Evolutionary conservation across 2,113 vertebrate genomes (phyloP).

Genomic region (Nansenia antarctica): DNA sequence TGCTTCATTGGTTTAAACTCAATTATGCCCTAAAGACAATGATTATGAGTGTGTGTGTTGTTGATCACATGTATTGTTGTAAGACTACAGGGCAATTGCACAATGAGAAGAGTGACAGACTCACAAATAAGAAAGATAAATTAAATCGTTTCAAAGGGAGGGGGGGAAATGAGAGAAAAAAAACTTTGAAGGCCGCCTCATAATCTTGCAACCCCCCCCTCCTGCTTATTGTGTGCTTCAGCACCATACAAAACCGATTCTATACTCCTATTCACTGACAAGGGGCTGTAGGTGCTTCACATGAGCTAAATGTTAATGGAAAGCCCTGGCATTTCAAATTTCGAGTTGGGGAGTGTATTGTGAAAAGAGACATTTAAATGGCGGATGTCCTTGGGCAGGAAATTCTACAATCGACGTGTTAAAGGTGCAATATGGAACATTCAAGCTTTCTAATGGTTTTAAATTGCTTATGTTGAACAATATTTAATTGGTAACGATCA

Average conservation of each 20-base stretch:
- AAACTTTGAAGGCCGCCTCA: constrained; percentile 28
- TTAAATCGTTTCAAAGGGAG: not conserved
- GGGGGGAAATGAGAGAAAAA: not conserved
- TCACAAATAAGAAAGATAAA: not conserved
- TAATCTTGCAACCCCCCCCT: constrained; percentile 23
- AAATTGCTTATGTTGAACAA: no score
- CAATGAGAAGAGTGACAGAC: not conserved
- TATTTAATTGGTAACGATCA: no score
- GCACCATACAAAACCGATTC: constrained; percentile 30
- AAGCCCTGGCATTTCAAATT: constrained; percentile 41
- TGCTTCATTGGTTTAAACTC: not conserved
- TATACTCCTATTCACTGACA: constrained; percentile 20
- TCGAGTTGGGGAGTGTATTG: constrained; percentile 27
- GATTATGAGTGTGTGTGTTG: not conserved
- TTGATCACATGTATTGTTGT: not conserved
- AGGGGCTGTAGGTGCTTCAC: constrained; percentile 32
- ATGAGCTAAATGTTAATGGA: constrained; percentile 38
- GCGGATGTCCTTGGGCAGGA: constrained; percentile 46
- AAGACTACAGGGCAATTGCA: not conserved
- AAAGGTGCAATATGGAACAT: no score
- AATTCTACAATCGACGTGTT: constrained; percentile 29
- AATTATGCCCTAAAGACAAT: constrained; percentile 1
- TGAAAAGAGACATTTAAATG: constrained; percentile 36
- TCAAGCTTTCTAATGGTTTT: no score
- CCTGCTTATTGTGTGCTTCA: constrained; percentile 18